Conservation (phyloP, 1,140 invertebrate genomes). For the Brachionus asplanchnoidis region DNA sequence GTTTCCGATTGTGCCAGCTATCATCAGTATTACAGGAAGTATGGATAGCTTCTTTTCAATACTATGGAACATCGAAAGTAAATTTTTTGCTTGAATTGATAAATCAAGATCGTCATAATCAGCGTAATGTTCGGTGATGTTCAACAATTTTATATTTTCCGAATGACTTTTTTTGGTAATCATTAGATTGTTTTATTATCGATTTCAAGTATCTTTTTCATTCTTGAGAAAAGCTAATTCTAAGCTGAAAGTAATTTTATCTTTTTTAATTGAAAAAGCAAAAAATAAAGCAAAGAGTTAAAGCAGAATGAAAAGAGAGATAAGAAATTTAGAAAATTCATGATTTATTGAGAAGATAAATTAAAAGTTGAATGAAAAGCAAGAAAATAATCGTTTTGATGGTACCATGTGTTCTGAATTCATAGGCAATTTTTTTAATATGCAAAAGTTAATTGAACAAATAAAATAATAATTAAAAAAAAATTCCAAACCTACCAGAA, state of each 20-base stretch:
- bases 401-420: constrained; percentile 29
- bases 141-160: neutral
- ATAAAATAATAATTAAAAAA: neutral
- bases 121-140: neutral
- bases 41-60: constrained; percentile 37
- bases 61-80: neutral
- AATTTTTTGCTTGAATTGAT: neutral
- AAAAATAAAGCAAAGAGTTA: neutral
- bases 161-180: neutral
- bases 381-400: neutral
- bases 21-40: constrained; percentile 28
- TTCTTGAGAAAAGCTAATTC: neutral
- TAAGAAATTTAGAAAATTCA: neutral
- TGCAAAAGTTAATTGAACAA: neutral
- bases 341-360: neutral
- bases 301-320: neutral
- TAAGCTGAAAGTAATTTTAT: neutral
- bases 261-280: neutral
- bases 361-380: neutral
- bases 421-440: neutral
- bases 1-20: constrained; percentile 20
- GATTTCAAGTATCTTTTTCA: neutral
- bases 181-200: neutral
- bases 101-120: neutral
- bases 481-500: neutral